Percentiles rank a stretch among this genome's conserved stretches.
Conservation (phyloP, 1,140 invertebrate species). For the Melitaea cinxia region DNA sequence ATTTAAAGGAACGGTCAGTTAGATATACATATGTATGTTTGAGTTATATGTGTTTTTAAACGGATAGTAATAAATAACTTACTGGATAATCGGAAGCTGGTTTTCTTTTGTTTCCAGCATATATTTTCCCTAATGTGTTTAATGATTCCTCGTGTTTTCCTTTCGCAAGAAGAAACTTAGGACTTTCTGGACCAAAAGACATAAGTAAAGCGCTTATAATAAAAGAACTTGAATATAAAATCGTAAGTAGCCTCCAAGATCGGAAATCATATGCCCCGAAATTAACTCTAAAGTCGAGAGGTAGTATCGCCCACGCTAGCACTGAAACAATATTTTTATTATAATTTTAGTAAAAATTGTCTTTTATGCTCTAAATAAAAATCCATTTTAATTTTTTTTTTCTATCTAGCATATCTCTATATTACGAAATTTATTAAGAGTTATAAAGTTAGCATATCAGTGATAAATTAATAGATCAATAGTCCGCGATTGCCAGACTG, state of each 20-base stretch:
- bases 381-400: too few relatives aligned
- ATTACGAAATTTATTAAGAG: too few relatives aligned
- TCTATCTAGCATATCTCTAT: too few relatives aligned
- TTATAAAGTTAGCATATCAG: too few relatives aligned
- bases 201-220: conserved; percentile 79
- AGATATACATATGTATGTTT: too few relatives aligned
- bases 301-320: conserved; percentile 85
- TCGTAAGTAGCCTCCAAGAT: conserved; percentile 85
- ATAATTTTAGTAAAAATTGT: too few relatives aligned
- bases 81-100: conserved; percentile 62
- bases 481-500: too few relatives aligned
- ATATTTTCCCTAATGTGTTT: conserved; percentile 83
- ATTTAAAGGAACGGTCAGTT: too few relatives aligned
- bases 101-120: conserved; percentile 83
- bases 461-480: too few relatives aligned
- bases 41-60: too few relatives aligned
- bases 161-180: conserved; percentile 87
- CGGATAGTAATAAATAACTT: conserved; percentile 41
- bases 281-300: conserved; percentile 75
- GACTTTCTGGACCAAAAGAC: conserved; percentile 86
- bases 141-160: conserved; percentile 84
- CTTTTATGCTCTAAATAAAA: too few relatives aligned
- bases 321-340: conserved; percentile 69
- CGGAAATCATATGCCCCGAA: conserved; percentile 78
- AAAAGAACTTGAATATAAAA: conserved; percentile 62